Evolutionary conservation across 2,797 vertebrate genomes (phyloP).

Genomic region (Gouania willdenowi): DNA sequence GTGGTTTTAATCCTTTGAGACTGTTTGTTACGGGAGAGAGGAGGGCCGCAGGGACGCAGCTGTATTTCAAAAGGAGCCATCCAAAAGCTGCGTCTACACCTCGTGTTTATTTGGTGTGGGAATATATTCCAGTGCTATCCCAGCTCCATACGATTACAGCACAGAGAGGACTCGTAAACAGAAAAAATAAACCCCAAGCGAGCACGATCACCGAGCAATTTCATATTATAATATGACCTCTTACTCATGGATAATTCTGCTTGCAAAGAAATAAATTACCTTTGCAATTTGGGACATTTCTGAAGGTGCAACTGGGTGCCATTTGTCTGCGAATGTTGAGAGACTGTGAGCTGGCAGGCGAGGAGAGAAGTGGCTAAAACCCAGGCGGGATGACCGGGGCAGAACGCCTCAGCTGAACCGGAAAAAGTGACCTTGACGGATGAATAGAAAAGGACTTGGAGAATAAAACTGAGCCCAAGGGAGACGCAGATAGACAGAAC

Average conservation of each 20-base stretch:
- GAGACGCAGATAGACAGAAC: constrained; percentile 22
- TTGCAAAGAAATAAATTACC: constrained; percentile 52
- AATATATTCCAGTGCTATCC: constrained; percentile 32
- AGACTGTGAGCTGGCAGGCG: constrained; percentile 10
- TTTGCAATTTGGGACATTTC: constrained; percentile 54
- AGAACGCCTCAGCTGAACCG: constrained; percentile 48
- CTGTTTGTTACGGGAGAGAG: constrained; percentile 42
- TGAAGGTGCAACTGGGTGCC: constrained; percentile 35
- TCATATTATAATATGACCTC: constrained; percentile 48
- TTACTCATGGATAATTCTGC: constrained; percentile 43
- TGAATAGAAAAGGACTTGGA: constrained; percentile 27
- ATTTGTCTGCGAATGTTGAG: constrained; percentile 9
- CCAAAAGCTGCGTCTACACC: constrained; percentile 33
- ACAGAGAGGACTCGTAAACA: constrained; percentile 43
- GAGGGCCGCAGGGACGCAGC: constrained; percentile 49
- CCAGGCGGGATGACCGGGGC: constrained; percentile 28
- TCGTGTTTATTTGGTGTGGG: constrained; percentile 38
- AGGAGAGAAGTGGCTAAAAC: constrained; percentile 26
- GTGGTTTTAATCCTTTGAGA: constrained; percentile 54
- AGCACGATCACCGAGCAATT: constrained; percentile 41
- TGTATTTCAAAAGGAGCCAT: constrained; percentile 60
- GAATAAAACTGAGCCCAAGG: constrained; percentile 37
- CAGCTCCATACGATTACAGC: constrained; percentile 30
- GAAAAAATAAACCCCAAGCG: constrained; percentile 23
- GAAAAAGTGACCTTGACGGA: constrained; percentile 43